Evolutionary conservation across 2,888 invertebrate genomes (phyloP), one percentile per base, ranked within the genome.

Genomic region (Scaptomyza polygonia): DNA sequence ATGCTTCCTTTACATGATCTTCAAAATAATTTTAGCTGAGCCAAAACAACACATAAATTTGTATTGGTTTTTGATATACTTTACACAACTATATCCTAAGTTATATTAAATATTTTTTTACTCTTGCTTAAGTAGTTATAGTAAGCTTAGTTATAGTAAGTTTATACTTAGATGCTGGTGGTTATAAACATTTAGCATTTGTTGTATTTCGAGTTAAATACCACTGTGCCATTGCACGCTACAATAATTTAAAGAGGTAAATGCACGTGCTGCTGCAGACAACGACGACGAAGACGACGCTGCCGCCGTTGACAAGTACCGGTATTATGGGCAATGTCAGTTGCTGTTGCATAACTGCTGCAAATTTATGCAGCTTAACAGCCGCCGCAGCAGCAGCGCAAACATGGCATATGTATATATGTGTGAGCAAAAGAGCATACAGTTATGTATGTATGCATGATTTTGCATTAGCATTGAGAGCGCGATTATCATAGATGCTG

Each of bases 301-400:
- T 14, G 36, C 21, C 36, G 48, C 34, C 32, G 84, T 81, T 84
- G 79, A 80, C 81, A 80, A 84, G 78, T 78, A 78, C 78, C 78
- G 78, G 78, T 78, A 78, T 80, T 84, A 78, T 76, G 79, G 73
- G 79, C 75, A 74, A 76, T 67, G 76, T 61, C 72, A 77, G 84
- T 79, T 74, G 69, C 81, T 58, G 70, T 80, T 80, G 86, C 86
- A 83, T 80, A 86, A 80, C 66, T 57, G 70, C 62, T 54, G 74
- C 57, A 67, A 78, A 87, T 85, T 87, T 81, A 80, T 86, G 81
- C 87, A 71, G 83, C 53, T 72, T 49, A 53, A 40, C 56, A 57
- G 57, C 18, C 42, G 54, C 53, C 9, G n/a, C 47, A 48, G 44
- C 39, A 34, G 49, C 45, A 36, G 49, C 45, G 16, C 39, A 16